Conservation (phyloP, 1,140 invertebrate species). For the Drosophila sturtevanti region DNA sequence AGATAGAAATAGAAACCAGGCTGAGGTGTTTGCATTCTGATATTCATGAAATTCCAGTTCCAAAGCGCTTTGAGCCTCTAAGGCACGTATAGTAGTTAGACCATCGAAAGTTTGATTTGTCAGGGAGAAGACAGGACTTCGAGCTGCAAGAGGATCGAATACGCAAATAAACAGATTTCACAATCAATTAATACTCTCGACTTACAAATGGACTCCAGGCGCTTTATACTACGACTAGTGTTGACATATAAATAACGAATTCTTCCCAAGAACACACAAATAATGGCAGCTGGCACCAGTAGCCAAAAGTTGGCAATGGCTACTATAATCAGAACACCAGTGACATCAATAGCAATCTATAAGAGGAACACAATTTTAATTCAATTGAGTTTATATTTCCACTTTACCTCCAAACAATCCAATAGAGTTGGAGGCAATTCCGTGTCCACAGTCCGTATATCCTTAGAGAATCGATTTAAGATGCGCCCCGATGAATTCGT, state of each 20-base stretch:
- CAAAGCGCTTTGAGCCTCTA: constrained; percentile 86
- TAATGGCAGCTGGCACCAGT: constrained; percentile 87
- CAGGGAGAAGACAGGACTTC: constrained; percentile 88
- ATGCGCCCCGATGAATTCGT: constrained; percentile 92
- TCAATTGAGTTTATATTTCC: constrained; percentile 28
- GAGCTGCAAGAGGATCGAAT: constrained; percentile 81
- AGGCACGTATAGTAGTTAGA: constrained; percentile 91
- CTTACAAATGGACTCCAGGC: constrained; percentile 92
- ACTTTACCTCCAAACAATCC: constrained; percentile 88
- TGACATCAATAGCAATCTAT: constrained; percentile 86
- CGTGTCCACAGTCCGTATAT: constrained; percentile 93
- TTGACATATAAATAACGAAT: constrained; percentile 89
- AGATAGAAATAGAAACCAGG: constrained; percentile 88
- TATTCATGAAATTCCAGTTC: constrained; percentile 86
- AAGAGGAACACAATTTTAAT: constrained; percentile 24
- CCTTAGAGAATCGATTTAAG: constrained; percentile 93
- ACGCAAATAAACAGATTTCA: too few relatives aligned
- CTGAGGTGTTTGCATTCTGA: constrained; percentile 89
- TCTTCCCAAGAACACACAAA: constrained; percentile 87
- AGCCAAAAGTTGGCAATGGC: constrained; percentile 92
- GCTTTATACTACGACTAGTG: constrained; percentile 92
- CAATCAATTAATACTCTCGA: not conserved
- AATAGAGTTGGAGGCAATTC: constrained; percentile 89
- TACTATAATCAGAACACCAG: constrained; percentile 88
- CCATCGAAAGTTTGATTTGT: constrained; percentile 91